A percentile compares a stretch with the other conserved stretches of the same genome.
phyloP scores from a whole-genome alignment of 1,140 invertebrate genomes.

The Laupala kohalensis region DNA sequence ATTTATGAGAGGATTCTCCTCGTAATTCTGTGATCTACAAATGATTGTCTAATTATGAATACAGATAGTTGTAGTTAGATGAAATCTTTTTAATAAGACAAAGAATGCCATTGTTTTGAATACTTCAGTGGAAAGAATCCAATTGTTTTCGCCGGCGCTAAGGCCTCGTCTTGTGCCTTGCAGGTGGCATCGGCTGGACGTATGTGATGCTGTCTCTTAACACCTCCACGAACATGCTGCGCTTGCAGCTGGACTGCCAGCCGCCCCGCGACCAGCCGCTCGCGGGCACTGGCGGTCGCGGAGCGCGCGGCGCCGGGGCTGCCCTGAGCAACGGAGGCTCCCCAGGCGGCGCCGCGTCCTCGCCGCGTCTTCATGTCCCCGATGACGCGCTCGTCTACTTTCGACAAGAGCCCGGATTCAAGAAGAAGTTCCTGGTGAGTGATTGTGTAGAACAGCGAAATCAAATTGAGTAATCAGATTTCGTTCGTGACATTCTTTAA shows the following conservation, averaged over 20 bases:
- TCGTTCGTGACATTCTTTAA: no score
- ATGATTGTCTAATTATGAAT: no score
- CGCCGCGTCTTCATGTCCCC: constrained; percentile 22
- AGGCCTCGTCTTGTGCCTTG: neutral
- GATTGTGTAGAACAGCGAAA: no score
- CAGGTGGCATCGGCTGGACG: constrained; percentile 19
- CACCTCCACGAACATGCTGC: constrained; percentile 21
- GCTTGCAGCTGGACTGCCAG: constrained; percentile 26
- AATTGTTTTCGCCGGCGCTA: neutral
- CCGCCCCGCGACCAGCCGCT: constrained; percentile 23
- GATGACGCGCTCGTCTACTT: constrained; percentile 31
- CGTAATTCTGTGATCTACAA: no score
- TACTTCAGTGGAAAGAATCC: no score
- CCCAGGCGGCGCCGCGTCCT: constrained; percentile 4
- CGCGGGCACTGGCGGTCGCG: constrained; percentile 1
- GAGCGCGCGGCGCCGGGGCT: constrained; percentile 22
- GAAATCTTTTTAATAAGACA: no score
- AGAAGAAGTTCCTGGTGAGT: constrained; percentile 33
- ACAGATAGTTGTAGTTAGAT: no score
- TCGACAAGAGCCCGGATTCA: constrained; percentile 32
- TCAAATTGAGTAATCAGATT: no score
- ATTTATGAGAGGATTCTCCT: no score
- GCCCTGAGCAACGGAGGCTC: constrained; percentile 13
- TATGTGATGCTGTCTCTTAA: constrained; percentile 25
- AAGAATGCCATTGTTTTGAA: no score